A percentile compares a stretch with the other conserved stretches of the same genome.
phyloP scores from a whole-genome alignment of 2,888 invertebrate genomes.

The Nasonovia ribisnigri region DNA sequence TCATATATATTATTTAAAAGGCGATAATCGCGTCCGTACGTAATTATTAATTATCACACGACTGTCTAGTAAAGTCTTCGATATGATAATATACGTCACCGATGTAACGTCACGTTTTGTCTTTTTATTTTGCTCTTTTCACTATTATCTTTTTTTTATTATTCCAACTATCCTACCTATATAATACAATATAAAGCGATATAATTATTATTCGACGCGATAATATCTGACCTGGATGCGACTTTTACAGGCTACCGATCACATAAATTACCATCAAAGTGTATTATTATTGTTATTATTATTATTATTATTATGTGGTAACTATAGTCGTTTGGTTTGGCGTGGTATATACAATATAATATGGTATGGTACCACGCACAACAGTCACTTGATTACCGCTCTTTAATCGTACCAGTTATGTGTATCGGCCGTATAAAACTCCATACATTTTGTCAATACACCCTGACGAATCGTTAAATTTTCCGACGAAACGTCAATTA shows the following conservation, averaged over 20 bases:
- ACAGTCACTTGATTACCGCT: background rate
- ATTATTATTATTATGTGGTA: background rate
- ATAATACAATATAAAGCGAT: background rate
- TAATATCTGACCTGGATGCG: constrained; percentile 52
- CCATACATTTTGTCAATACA: constrained; percentile 24
- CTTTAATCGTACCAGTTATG: background rate
- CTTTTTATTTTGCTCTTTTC: background rate
- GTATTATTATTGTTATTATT: background rate
- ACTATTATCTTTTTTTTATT: background rate
- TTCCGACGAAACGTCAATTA: background rate
- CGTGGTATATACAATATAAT: background rate
- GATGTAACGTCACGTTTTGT: background rate
- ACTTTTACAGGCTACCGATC: constrained; percentile 62
- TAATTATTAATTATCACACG: background rate
- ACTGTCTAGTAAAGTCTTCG: background rate
- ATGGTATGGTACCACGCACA: background rate
- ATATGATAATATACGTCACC: background rate
- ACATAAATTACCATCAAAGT: constrained; percentile 49
- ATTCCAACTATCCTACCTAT: constrained; percentile 10
- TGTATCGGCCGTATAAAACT: background rate
- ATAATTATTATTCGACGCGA: constrained; percentile 37
- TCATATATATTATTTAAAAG: background rate
- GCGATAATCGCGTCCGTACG: background rate
- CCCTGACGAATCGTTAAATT: constrained; percentile 42
- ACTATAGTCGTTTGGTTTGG: background rate